phyloP scores from a whole-genome alignment of 2,797 vertebrate genomes.

The Anabas testudineus region DNA sequence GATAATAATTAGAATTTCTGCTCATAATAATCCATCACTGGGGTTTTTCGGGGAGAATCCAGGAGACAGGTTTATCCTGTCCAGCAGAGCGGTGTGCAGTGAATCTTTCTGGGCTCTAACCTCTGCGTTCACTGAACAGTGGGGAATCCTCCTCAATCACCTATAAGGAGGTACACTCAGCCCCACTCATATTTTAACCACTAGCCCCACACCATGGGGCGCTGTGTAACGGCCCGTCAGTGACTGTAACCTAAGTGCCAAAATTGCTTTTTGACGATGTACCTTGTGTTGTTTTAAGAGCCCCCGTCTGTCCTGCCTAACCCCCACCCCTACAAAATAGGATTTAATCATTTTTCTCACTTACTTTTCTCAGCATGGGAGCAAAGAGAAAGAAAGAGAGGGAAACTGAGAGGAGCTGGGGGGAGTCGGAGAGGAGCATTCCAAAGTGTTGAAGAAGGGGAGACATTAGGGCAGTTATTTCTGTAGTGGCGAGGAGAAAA shows the following conservation, averaged over 20 bases:
- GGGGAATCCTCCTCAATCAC: constrained; percentile 91
- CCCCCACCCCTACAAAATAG: constrained; percentile 74
- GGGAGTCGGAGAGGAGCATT: constrained; percentile 71
- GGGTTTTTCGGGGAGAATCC: constrained; percentile 67
- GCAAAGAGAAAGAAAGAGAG: constrained; percentile 47
- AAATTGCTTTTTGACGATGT: constrained; percentile 88
- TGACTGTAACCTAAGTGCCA: constrained; percentile 80
- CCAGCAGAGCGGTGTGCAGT: constrained; percentile 85
- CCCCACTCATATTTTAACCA: constrained; percentile 89
- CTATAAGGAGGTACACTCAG: constrained; percentile 84
- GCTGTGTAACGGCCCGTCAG: constrained; percentile 81
- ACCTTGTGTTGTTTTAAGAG: constrained; percentile 86
- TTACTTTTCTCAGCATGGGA: constrained; percentile 84
- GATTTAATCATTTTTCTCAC: constrained; percentile 88
- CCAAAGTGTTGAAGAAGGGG: constrained; percentile 82
- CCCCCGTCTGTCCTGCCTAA: constrained; percentile 66
- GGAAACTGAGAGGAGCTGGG: constrained; percentile 53
- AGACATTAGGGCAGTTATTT: constrained; percentile 80
- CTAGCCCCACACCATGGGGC: constrained; percentile 81
- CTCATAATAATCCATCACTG: neutral
- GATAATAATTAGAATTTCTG: constrained; percentile 11
- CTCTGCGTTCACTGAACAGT: constrained; percentile 84
- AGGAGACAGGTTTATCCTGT: constrained; percentile 85
- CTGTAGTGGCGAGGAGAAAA: constrained; percentile 75
- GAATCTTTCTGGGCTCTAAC: constrained; percentile 84